A percentile compares a stretch with the other conserved stretches of the same genome.
These are phyloP conservation scores for Synanthedon myopaeformis DNA, from an alignment of 2,888 invertebrate genomes.

Conservation along the genomic window DNA sequence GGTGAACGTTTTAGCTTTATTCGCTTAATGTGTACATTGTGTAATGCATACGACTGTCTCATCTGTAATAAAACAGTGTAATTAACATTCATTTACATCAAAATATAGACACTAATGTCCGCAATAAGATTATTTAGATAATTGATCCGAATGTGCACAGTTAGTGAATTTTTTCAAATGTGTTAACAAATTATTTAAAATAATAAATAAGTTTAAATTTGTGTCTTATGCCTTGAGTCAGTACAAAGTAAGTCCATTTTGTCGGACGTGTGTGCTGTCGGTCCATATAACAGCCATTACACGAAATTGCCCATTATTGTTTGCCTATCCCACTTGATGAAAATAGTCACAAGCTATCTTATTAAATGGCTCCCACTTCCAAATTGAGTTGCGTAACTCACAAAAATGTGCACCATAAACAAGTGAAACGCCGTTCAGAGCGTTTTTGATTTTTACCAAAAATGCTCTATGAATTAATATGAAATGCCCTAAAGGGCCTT, in stretches of 20 bases:
- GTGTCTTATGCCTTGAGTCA: too few species aligned
- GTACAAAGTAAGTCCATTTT: conserved; percentile 3
- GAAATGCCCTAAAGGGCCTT: too few species aligned
- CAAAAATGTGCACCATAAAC: too few species aligned
- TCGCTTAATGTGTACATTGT: not conserved
- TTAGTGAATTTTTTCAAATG: not conserved
- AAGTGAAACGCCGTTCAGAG: too few species aligned
- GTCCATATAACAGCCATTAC: conserved; percentile 34
- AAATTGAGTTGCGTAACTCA: too few species aligned
- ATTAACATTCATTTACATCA: not conserved
- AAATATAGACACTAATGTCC: not conserved
- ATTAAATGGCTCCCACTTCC: too few species aligned
- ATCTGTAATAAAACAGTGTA: not conserved
- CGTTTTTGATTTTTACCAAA: too few species aligned
- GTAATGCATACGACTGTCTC: not conserved
- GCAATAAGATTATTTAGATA: not conserved
- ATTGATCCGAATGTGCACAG: too few species aligned
- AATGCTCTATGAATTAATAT: too few species aligned
- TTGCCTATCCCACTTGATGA: conserved; percentile 44
- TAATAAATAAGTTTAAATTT: too few species aligned
- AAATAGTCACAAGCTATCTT: conserved; percentile 26
- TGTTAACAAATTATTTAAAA: not conserved
- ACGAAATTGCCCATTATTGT: conserved; percentile 50
- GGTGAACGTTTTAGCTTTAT: too few species aligned
- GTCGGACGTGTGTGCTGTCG: conserved; percentile 5